Evolutionary conservation across 2,797 vertebrate genomes (phyloP).

Genomic region (Lutjanus argentimaculatus): DNA sequence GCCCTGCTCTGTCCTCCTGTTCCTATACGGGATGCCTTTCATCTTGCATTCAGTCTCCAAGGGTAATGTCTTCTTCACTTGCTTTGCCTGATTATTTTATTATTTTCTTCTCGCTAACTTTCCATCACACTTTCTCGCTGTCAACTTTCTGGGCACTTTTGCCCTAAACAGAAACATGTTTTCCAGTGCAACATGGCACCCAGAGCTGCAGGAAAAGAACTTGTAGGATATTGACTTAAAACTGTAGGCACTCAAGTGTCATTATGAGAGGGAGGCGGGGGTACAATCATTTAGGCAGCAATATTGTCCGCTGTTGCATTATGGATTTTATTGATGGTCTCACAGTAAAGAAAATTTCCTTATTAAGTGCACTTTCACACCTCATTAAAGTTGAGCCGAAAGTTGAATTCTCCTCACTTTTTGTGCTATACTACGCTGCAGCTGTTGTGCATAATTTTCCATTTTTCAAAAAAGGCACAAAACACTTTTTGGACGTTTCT

Average conservation of each 20-base stretch:
- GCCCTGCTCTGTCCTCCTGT: constrained; percentile 64
- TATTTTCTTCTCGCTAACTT: constrained; percentile 42
- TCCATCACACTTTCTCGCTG: constrained; percentile 19
- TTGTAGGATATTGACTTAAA: constrained; percentile 12
- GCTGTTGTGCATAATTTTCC: neutral
- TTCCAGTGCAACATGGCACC: neutral
- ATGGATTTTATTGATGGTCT: constrained; percentile 13
- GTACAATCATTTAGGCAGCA: neutral
- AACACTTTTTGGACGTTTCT: neutral
- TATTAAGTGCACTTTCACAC: constrained; percentile 4
- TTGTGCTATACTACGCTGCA: neutral
- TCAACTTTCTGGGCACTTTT: constrained; percentile 35
- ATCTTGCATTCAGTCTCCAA: constrained; percentile 66
- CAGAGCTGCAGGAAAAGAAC: neutral
- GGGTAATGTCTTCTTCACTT: constrained; percentile 65
- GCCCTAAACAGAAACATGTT: constrained; percentile 8
- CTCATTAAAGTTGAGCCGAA: constrained; percentile 15
- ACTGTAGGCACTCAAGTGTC: neutral
- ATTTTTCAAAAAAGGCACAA: neutral
- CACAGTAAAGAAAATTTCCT: neutral
- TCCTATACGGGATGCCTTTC: constrained; percentile 62
- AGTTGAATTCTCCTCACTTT: neutral
- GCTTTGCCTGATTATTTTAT: constrained; percentile 49
- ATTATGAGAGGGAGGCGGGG: neutral
- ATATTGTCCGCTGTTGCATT: constrained; percentile 10